These are phyloP conservation scores for Brachionus paranguensis DNA, from an alignment of 1,140 invertebrate species.

Conservation along the genomic window DNA sequence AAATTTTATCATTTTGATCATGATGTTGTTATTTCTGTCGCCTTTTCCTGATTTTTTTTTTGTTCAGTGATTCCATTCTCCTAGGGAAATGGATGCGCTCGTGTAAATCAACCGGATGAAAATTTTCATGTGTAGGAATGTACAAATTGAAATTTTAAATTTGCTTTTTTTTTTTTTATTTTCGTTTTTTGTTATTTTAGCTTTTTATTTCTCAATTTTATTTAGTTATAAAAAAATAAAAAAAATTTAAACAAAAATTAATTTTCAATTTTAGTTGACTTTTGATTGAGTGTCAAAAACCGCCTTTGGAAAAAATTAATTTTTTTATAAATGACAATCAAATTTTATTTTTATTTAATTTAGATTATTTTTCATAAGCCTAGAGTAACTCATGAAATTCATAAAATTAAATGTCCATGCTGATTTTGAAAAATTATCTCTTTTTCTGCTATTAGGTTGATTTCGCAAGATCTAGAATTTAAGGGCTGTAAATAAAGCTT, in stretches of 20 bases:
- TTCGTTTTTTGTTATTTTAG: background rate
- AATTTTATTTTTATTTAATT: no score
- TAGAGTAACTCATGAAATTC: no score
- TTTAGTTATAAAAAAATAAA: background rate
- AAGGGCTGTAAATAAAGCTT: no score
- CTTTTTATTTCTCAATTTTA: background rate
- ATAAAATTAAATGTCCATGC: no score
- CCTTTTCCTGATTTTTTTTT: background rate
- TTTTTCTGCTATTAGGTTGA: no score
- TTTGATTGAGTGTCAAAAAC: no score
- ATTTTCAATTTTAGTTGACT: no score
- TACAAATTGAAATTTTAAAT: background rate
- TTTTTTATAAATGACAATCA: no score
- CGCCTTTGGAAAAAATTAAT: no score
- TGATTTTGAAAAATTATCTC: no score
- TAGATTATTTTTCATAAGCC: no score
- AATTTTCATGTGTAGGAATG: background rate
- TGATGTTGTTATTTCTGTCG: background rate
- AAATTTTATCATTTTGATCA: background rate
- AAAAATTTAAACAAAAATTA: background rate
- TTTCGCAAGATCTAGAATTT: no score
- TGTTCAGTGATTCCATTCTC: background rate
- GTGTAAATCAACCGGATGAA: conserved; percentile 28
- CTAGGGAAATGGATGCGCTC: background rate
- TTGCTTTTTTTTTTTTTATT: background rate